These are phyloP conservation scores for Hippocampus mohnikei DNA, from an alignment of 2,113 vertebrate species.

Conservation along the genomic window DNA sequence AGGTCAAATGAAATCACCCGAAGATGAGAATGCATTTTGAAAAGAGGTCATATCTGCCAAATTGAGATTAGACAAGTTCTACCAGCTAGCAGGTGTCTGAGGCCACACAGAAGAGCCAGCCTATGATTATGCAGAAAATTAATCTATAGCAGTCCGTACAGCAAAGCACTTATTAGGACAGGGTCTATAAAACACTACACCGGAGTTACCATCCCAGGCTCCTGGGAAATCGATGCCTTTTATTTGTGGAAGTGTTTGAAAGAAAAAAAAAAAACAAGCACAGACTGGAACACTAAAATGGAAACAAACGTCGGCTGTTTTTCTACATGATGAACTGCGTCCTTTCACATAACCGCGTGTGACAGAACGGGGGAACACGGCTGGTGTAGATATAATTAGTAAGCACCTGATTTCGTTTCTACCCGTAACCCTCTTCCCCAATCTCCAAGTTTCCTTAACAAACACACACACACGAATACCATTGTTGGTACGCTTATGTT, in stretches of 20 bases:
- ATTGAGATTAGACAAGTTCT: slow-evolving; percentile 71
- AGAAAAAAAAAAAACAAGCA: slow-evolving; percentile 53
- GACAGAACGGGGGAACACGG: slow-evolving; percentile 25
- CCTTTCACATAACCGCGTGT: slow-evolving; percentile 32
- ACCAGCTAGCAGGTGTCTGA: slow-evolving; percentile 63
- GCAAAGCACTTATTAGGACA: slow-evolving; percentile 67
- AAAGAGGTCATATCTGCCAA: slow-evolving; percentile 73
- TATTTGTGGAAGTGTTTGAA: slow-evolving; percentile 53
- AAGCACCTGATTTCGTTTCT: slow-evolving; percentile 27
- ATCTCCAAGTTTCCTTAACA: slow-evolving; percentile 6
- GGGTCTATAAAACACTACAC: slow-evolving; percentile 66
- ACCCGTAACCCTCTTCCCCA: slow-evolving; percentile 13
- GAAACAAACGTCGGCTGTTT: slow-evolving; percentile 27
- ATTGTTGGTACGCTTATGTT: background rate
- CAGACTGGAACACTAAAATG: slow-evolving; percentile 65
- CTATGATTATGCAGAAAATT: slow-evolving; percentile 67
- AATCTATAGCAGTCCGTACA: slow-evolving; percentile 59
- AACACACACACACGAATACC: background rate
- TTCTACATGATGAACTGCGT: slow-evolving; percentile 28
- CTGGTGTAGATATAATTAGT: slow-evolving; percentile 46
- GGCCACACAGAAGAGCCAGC: slow-evolving; percentile 60
- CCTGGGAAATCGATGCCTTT: slow-evolving; percentile 61
- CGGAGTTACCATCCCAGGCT: slow-evolving; percentile 43
- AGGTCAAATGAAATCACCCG: slow-evolving; percentile 63
- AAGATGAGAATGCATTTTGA: slow-evolving; percentile 53